Evolutionary conservation across 1,140 invertebrate genomes (phyloP).

Genomic region (Dolichoris vasculosae): DNA sequence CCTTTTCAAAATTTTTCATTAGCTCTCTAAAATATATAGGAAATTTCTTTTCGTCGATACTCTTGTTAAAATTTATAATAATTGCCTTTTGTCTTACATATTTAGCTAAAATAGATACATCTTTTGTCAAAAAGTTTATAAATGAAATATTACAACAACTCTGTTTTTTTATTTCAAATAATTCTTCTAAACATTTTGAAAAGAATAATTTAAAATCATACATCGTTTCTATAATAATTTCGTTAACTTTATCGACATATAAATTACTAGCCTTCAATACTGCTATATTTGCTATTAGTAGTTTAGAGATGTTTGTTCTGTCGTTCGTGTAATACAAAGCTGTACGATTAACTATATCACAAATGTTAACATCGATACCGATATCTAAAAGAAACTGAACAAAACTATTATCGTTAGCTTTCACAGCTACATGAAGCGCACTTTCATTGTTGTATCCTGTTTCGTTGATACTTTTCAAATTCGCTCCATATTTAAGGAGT

Average conservation of each 20-base stretch:
- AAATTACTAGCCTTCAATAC: slow-evolving; percentile 17
- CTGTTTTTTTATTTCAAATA: not conserved
- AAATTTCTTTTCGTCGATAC: not conserved
- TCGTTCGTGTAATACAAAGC: slow-evolving; percentile 8
- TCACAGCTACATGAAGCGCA: slow-evolving; percentile 28
- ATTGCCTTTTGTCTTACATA: not conserved
- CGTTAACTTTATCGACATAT: slow-evolving; percentile 1
- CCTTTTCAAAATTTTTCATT: slow-evolving; percentile 14
- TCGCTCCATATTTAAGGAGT: too few species aligned
- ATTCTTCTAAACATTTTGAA: slow-evolving; percentile 1
- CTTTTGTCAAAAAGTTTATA: slow-evolving; percentile 28
- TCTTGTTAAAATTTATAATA: not conserved
- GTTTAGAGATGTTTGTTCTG: not conserved
- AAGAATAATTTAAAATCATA: slow-evolving; percentile 15
- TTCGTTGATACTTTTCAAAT: slow-evolving; percentile 1
- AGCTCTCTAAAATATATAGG: slow-evolving; percentile 39
- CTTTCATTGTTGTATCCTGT: slow-evolving; percentile 21
- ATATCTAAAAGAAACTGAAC: slow-evolving; percentile 40
- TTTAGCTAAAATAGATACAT: slow-evolving; percentile 11
- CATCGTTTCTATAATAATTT: slow-evolving; percentile 1
- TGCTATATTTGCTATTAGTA: slow-evolving; percentile 30
- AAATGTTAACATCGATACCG: slow-evolving; percentile 34
- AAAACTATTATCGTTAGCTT: slow-evolving; percentile 34
- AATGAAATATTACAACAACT: slow-evolving; percentile 11
- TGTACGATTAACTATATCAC: not conserved